Evolutionary conservation across 2,113 vertebrate genomes (phyloP).

Genomic region (Barnardius zonarius): DNA sequence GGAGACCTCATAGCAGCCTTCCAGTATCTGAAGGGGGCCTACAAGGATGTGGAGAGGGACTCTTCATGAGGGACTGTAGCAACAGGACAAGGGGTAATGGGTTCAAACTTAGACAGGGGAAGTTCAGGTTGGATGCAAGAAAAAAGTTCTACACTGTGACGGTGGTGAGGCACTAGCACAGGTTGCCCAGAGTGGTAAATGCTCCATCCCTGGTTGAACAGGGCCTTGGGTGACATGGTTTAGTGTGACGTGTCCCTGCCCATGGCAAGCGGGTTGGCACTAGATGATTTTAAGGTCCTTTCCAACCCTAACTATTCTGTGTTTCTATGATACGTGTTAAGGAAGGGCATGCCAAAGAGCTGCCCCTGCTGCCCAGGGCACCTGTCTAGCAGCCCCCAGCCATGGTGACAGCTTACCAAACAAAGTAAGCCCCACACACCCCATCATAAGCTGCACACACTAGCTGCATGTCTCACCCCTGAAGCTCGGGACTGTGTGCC

Average conservation of each 20-base stretch:
- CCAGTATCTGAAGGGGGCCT: not conserved
- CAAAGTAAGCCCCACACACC: rapidly evolving
- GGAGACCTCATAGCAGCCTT: not conserved
- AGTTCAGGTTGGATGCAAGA: not conserved
- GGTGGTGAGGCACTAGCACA: not conserved
- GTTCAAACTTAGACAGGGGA: not conserved
- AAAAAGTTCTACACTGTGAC: not conserved
- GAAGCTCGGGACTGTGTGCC: not conserved
- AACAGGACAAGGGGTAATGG: not conserved
- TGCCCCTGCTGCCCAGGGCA: not conserved
- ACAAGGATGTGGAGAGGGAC: not conserved
- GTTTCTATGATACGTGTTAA: not conserved
- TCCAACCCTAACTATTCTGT: not conserved
- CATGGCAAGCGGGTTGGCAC: not conserved
- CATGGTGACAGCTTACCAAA: not conserved
- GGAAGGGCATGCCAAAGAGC: not conserved
- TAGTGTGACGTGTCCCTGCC: not conserved
- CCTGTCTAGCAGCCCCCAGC: not conserved
- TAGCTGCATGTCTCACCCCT: not conserved
- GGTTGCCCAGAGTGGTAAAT: not conserved
- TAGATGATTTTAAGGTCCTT: not conserved
- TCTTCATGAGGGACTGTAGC: not conserved
- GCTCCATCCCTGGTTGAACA: not conserved
- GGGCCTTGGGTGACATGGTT: not conserved
- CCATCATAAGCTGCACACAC: not conserved